phyloP scores from a whole-genome alignment of 2,113 vertebrate species.

The Neogobius melanostomus region DNA sequence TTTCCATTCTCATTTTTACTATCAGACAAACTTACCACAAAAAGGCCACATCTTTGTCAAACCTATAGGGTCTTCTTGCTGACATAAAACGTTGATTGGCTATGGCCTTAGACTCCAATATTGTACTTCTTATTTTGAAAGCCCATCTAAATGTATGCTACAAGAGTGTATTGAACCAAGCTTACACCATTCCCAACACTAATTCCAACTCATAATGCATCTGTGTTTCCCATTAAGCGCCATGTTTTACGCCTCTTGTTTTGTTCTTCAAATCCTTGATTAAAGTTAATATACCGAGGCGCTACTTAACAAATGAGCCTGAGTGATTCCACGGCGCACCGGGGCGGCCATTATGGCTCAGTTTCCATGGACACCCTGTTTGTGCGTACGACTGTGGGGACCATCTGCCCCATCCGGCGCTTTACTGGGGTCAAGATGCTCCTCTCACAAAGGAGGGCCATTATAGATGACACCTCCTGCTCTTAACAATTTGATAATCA shows the following conservation, averaged over 20 bases:
- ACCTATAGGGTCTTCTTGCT: too few species aligned
- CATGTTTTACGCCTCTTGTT: conserved; percentile 65
- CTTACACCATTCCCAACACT: background rate
- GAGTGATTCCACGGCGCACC: conserved; percentile 75
- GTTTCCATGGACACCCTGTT: conserved; percentile 75
- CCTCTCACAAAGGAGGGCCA: conserved; percentile 63
- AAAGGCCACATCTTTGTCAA: too few species aligned
- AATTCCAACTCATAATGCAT: background rate
- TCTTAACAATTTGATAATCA: conserved; percentile 68
- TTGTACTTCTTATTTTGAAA: background rate
- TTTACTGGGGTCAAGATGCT: conserved; percentile 80
- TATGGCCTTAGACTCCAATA: too few species aligned
- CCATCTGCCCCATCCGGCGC: conserved; percentile 76
- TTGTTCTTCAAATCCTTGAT: conserved; percentile 72
- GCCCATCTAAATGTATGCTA: background rate
- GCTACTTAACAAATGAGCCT: conserved; percentile 81
- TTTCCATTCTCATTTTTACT: too few species aligned
- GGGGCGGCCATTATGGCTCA: conserved; percentile 66
- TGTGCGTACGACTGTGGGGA: conserved; percentile 34
- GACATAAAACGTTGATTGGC: too few species aligned
- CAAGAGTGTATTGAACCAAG: background rate
- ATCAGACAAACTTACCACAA: too few species aligned
- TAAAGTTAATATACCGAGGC: conserved; percentile 74
- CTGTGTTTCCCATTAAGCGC: conserved; percentile 49
- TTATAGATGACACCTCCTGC: conserved; percentile 63